Evolutionary conservation across 1,140 invertebrate genomes (phyloP), one percentile per base, ranked within the genome.

Genomic region (Heterodera schachtii): DNA sequence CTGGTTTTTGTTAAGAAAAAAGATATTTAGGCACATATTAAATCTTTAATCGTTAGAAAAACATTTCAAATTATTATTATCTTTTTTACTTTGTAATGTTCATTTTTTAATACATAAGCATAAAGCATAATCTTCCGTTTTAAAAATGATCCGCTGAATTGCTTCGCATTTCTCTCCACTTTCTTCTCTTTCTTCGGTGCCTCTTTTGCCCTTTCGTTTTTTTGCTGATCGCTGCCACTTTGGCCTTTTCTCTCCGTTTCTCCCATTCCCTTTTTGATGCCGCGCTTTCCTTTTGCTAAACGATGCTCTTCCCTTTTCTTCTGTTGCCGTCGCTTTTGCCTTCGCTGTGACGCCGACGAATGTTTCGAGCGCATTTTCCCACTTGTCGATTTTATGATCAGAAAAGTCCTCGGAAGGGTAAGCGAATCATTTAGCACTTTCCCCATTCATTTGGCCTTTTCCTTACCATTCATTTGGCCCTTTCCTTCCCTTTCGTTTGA

Each of bases 371-470:
- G 77, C 52, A 78, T 78, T 69, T 78, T 78, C 31, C 77, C 77
- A 44, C 41, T 78, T 46, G 77, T 82, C 7, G 79, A 82, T 46
- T 82, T 74, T 52, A 75, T 82, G 21, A 76, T 82, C 3, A 44
- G 81, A 71, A 80, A 47, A 21, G 71, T 82, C 60, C 70, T 82
- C 49, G 81, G 81, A 73, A 84, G 78, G 82, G 81, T 82, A 16
- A 46, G 71, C 73, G 4, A 31, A 31, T 31, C 31, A 31, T n/a
- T n/a, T n/a, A 13, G 44, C 69, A 11, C 16, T 67, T 82, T 21
- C 73, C 70, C 41, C 73, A 11, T 5, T 47, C 43, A 43, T 80
- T 77, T 49, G 11, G 47, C 31, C 31, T 31, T 31, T 31, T 31
- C 31, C 31, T 31, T 31, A 0, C 31, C 31, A 0, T 31, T 31